Percentiles rank a stretch among this genome's conserved stretches.
phyloP scores from a whole-genome alignment of 2,797 vertebrate genomes.

The Pseudochromis fuscus region DNA sequence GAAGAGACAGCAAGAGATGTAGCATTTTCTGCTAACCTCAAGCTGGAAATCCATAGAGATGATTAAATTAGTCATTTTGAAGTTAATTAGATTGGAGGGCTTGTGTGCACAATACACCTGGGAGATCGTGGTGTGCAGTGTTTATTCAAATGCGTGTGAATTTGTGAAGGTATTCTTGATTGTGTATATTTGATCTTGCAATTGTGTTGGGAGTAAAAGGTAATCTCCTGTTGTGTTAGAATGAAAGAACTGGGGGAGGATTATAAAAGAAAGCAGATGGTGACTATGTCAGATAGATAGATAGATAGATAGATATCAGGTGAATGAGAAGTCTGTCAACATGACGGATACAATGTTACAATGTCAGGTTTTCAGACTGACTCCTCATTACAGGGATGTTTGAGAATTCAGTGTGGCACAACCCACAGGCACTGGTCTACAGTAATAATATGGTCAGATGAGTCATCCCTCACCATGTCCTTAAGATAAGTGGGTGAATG shows the following conservation, averaged over 20 bases:
- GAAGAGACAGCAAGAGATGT: conserved; percentile 32
- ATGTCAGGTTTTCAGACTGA: too few species aligned
- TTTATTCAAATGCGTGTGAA: conserved; percentile 27
- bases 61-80: conserved; percentile 27
- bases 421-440: too few species aligned
- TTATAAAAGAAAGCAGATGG: not conserved
- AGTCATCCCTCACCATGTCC: too few species aligned
- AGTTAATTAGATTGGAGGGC: conserved; percentile 31
- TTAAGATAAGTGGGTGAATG: too few species aligned
- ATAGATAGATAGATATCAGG: too few species aligned
- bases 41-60: conserved; percentile 32
- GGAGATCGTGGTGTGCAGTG: not conserved
- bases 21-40: conserved; percentile 21
- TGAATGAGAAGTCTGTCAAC: too few species aligned
- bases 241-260: conserved; percentile 5
- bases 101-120: conserved; percentile 24
- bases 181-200: conserved; percentile 5
- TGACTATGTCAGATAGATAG: fast-evolving
- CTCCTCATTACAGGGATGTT: too few species aligned
- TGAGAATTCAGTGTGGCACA: too few species aligned
- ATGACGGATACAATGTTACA: too few species aligned
- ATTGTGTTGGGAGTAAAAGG: not conserved
- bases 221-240: not conserved
- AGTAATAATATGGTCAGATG: too few species aligned
- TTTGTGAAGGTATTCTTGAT: conserved; percentile 7